Evolutionary conservation across 2,797 vertebrate species (phyloP), one percentile per base, ranked within the genome.

Genomic region (Anguilla marmorata): DNA sequence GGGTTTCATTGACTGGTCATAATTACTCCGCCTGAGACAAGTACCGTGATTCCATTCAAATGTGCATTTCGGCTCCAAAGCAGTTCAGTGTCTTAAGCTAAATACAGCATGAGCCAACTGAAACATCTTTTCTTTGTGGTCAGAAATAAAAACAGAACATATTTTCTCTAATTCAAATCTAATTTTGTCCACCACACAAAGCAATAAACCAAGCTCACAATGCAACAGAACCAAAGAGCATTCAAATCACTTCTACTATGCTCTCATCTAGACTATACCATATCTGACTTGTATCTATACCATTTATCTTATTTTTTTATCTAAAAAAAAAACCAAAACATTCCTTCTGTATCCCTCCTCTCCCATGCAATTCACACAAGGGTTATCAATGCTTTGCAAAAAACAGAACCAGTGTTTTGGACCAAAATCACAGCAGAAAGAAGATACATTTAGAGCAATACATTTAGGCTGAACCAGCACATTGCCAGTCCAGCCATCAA

Each of bases 1-100:
- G 86, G 86, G 86, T 87, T 85, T 88, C 89, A 86, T 27, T 63
- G 21, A 19, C 69, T 90, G 85, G 86, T 88, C 41, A 80, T 79
- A 86, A 86, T 84, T 86, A 58, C 52, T 30, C 33, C 56, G 48
- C 84, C 50, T 84, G 24, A 76, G 54, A 79, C 63, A 85, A 45
- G 56, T 41, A 21, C 16, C 41, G 5, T 2, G 4, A 50, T 50
- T 82, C 41, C 19, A 50, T 50, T 82, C 79, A 82, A 45, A 82
- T n/a, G 24, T 82, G 79, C 37, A 41, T 19, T 41, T 19, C 16
- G 37, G 74, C 21, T 4, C 3, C 3, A 45, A 41, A 79, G 33
- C 30, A 41, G 74, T 19, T 16, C 30, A 24, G 33, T 37, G 37
- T 45, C 37, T 5, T 6, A 41, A 79, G 30, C 11, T 45, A 79